Conservation (phyloP, 2,113 vertebrate genomes). For the Daphoenositta chrysoptera region DNA sequence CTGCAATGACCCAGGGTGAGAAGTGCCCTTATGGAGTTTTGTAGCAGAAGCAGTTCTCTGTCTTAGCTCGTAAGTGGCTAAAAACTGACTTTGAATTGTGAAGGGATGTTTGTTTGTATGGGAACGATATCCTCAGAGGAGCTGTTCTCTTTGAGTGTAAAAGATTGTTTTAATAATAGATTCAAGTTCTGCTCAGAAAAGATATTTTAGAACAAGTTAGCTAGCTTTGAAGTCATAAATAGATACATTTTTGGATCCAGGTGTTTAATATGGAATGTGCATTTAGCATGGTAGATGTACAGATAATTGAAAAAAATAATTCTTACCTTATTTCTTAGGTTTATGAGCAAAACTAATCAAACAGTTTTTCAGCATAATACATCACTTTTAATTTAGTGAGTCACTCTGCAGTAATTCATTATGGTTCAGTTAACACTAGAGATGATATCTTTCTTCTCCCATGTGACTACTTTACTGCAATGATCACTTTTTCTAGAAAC, state of each 20-base stretch:
- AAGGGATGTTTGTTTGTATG: neutral
- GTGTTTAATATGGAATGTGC: neutral
- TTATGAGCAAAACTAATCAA: neutral
- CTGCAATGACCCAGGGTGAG: neutral
- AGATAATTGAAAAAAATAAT: neutral
- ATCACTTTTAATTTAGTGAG: neutral
- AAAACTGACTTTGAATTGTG: neutral
- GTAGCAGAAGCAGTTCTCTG: neutral
- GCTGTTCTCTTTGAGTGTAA: neutral
- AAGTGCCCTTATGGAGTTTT: neutral
- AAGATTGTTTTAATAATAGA: constrained; percentile 21
- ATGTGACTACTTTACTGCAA: neutral
- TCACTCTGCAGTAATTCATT: neutral
- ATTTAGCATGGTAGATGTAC: neutral
- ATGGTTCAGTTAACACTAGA: neutral
- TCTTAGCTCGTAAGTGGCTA: neutral
- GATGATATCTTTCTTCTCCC: neutral
- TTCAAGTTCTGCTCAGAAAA: neutral
- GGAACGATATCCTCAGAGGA: neutral
- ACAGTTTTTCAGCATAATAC: neutral
- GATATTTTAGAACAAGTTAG: neutral
- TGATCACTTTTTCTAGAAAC: neutral
- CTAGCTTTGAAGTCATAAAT: neutral
- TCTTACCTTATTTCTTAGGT: neutral
- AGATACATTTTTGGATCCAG: neutral